Base-by-base conservation (phyloP, 2,113 vertebrate genomes). In the Pelusios castaneus region DNA sequence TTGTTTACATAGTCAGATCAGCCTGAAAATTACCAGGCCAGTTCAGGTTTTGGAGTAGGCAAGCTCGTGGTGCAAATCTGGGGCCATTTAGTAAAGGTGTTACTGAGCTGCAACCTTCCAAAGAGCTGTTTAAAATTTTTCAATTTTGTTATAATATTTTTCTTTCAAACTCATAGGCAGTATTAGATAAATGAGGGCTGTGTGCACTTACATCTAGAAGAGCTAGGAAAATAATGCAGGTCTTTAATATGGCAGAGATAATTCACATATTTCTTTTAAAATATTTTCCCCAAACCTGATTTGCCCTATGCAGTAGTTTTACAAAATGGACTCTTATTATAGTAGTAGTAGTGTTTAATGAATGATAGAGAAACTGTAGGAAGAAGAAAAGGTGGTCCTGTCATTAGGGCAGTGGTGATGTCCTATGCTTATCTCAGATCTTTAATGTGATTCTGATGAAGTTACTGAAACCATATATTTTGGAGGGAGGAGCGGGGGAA, bases 131-230 rank as follows among this genome's bases (percentile, higher is more conserved):
- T 56, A 1, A 10, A 38, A n/a, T 5, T 13, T 91, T 60, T 27
- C 41, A 19, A 45, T 70, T 77, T 2, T 0, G 55, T 95, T 73
- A 60, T 41, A 3, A 19, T 1, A 25, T 31, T 82, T 89, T 6
- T 14, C 38, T 70, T 67, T 76, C 19, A 47, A 9, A 4, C 3
- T 3, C 1, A 3, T 5, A 4, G 63, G 4, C 17, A 38, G 63
- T 19, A 67, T 67, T 34, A 34, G 8, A 19, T 70, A 67, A 70
- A 0, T 0, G 1, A n/a, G 17, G 47, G 7, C 55, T 80, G 22
- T 5, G 5, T 0, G 0, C 22, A 11, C 51, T 89, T 16, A 1
- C 1, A 0, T 19, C 10, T 52, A 77, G 63, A 67, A 70, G 21
- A 52, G 1, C 27, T 70, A 47, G 5, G 55, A 79, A 70, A 3